Conservation (phyloP, 2,113 vertebrate species). For the Dicerorhinus sumatrensis region DNA sequence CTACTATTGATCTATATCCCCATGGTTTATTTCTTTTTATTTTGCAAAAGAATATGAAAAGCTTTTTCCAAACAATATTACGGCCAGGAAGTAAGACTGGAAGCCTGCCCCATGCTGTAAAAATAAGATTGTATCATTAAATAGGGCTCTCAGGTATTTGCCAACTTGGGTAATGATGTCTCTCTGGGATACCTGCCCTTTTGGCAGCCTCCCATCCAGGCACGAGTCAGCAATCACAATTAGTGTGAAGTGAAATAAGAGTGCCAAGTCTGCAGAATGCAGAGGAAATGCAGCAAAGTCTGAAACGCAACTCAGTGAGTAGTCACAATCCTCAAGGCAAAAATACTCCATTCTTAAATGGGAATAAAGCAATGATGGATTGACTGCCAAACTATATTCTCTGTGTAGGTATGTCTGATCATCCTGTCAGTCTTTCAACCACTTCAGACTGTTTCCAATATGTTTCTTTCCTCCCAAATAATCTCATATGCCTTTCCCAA, state of each 20-base stretch:
- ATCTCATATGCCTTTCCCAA: not conserved
- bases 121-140: constrained; percentile 77
- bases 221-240: constrained; percentile 76
- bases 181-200: constrained; percentile 77
- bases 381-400: constrained; percentile 42
- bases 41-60: constrained; percentile 63
- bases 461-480: not conserved
- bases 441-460: not conserved
- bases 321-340: constrained; percentile 59
- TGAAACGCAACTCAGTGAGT: constrained; percentile 47
- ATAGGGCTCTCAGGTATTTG: constrained; percentile 73
- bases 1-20: constrained; percentile 35
- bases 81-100: constrained; percentile 45
- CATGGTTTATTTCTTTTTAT: constrained; percentile 54
- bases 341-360: constrained; percentile 41
- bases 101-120: constrained; percentile 60
- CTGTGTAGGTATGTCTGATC: not conserved
- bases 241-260: constrained; percentile 51
- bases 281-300: constrained; percentile 6
- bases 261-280: constrained; percentile 63
- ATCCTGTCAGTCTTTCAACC: not conserved
- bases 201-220: constrained; percentile 71
- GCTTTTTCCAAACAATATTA: constrained; percentile 65
- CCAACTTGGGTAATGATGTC: constrained; percentile 80
- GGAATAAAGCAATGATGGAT: constrained; percentile 43